A percentile compares a stretch with the other conserved stretches of the same genome.
Evolutionary conservation across 2,113 vertebrate genomes (phyloP).

Genomic region (Felis catus): F.catus_Fca126_mat1.0 CM031419.1:138576001-138576500

Average conservation of each 20-base stretch:
- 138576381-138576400: not conserved
- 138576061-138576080: not conserved
- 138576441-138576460: not conserved
- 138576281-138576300: not conserved
- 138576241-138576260: not conserved
- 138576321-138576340: not conserved
- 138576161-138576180: not conserved
- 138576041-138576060: not conserved
- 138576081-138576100: not conserved
- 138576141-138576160: not conserved
- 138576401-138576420: not conserved
- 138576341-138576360: not conserved
- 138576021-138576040: not conserved
- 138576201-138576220: not conserved
- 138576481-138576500: not conserved
- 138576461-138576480: not conserved
- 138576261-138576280: not conserved
- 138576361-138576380: not conserved
- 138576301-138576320: not conserved
- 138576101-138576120: not conserved
- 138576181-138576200: not conserved
- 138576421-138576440: not conserved
- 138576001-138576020: conserved; percentile 10
- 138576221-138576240: not conserved
- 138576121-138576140: not conserved